These are phyloP conservation scores for Microchirus variegatus DNA, from an alignment of 2,797 vertebrate species.

Conservation along the genomic window DNA sequence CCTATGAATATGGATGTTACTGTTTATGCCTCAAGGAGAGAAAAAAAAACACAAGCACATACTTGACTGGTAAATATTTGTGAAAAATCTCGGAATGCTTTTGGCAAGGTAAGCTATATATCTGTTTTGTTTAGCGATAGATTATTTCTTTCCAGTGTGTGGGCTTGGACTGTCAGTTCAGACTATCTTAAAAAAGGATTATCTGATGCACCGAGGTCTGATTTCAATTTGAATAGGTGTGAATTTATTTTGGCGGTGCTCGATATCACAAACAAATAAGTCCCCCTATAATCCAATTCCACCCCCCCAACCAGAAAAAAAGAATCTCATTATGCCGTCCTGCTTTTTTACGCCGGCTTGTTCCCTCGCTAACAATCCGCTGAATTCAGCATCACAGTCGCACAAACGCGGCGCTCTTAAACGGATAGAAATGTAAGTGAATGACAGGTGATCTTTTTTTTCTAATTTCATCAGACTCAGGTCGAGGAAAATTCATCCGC, in stretches of 20 bases:
- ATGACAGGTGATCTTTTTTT: slow-evolving; percentile 74
- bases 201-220: slow-evolving; percentile 84
- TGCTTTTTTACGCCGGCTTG: slow-evolving; percentile 80
- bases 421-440: slow-evolving; percentile 70
- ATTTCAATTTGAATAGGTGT: slow-evolving; percentile 89
- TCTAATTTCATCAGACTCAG: slow-evolving; percentile 77
- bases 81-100: slow-evolving; percentile 67
- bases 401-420: slow-evolving; percentile 24
- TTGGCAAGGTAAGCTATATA: slow-evolving; percentile 70
- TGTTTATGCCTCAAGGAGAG: slow-evolving; percentile 76
- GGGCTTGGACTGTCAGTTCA: slow-evolving; percentile 81
- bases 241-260: slow-evolving; percentile 85
- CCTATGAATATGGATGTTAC: slow-evolving; percentile 84
- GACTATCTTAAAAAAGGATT: slow-evolving; percentile 86
- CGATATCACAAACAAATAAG: slow-evolving; percentile 86
- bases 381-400: slow-evolving; percentile 69
- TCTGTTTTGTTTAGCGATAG: slow-evolving; percentile 67
- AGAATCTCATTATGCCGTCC: slow-evolving; percentile 83
- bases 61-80: slow-evolving; percentile 78
- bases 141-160: slow-evolving; percentile 80
- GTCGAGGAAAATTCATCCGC: slow-evolving; percentile 65
- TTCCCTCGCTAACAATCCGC: slow-evolving; percentile 74
- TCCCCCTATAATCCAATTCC: slow-evolving; percentile 85
- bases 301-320: slow-evolving; percentile 73
- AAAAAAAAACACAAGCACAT: slow-evolving; percentile 69